phyloP scores from a whole-genome alignment of 2,113 vertebrate species.

The Apaloderma vittatum region DNA sequence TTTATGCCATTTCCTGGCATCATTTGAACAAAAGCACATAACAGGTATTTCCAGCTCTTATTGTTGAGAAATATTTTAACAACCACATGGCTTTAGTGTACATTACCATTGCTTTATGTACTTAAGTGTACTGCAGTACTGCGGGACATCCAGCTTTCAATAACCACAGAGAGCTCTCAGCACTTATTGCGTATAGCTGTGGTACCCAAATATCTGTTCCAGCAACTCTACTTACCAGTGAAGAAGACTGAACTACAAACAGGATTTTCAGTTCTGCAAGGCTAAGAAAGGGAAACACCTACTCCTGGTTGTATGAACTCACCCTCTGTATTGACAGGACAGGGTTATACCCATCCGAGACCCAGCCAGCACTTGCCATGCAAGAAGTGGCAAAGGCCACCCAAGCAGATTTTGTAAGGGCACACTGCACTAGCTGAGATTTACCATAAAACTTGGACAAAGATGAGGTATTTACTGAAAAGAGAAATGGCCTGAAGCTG shows the following conservation, averaged over 20 bases:
- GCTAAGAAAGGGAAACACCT: not conserved
- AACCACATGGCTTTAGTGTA: not conserved
- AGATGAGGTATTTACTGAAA: too few species aligned
- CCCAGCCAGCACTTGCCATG: not conserved
- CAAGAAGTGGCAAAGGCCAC: not conserved
- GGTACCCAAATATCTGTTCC: not conserved
- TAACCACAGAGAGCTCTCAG: not conserved
- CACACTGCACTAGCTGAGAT: not conserved
- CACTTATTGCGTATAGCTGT: fast-evolving
- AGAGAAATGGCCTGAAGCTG: too few species aligned
- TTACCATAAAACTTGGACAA: too few species aligned
- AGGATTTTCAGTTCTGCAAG: not conserved
- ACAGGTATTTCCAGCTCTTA: not conserved
- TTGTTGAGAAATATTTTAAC: not conserved
- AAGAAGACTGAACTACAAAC: not conserved
- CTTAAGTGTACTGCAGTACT: not conserved
- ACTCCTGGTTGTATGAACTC: not conserved
- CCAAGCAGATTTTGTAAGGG: not conserved
- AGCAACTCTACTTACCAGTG: not conserved
- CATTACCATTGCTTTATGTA: not conserved
- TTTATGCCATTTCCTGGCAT: not conserved
- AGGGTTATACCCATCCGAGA: not conserved
- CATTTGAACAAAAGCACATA: not conserved
- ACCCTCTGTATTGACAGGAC: not conserved
- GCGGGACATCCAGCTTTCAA: not conserved